A percentile compares a stretch with the other conserved stretches of the same genome.
These are phyloP conservation scores for Oryzias celebensis DNA, from an alignment of 2,113 vertebrate genomes.

Conservation along the genomic window DNA sequence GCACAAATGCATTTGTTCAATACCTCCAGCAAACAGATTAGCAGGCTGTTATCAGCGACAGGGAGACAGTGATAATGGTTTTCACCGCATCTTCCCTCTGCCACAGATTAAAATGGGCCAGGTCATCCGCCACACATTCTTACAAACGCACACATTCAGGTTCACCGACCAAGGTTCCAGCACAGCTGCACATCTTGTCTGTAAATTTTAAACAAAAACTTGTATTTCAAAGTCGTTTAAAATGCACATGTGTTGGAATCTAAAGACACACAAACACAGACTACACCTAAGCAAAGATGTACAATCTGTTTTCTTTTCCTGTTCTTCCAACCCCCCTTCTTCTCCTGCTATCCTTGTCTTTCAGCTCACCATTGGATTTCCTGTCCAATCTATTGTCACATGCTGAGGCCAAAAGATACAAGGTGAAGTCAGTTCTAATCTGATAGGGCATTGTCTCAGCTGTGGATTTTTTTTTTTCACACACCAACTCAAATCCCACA, in stretches of 20 bases:
- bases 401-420: conserved; percentile 84
- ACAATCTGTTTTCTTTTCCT: conserved; percentile 76
- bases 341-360: conserved; percentile 72
- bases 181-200: background rate
- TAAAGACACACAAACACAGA: background rate
- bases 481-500: conserved; percentile 14
- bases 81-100: conserved; percentile 91
- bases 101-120: conserved; percentile 91
- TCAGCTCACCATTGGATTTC: conserved; percentile 86
- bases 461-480: conserved; percentile 30
- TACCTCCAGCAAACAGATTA: conserved; percentile 97
- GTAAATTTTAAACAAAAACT: conserved; percentile 1
- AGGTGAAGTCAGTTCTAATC: conserved; percentile 91
- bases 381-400: conserved; percentile 87
- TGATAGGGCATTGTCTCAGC: conserved; percentile 87
- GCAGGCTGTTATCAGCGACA: conserved; percentile 88
- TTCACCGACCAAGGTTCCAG: conserved; percentile 13
- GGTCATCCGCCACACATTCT: conserved; percentile 60
- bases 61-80: conserved; percentile 93
- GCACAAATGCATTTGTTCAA: conserved; percentile 89
- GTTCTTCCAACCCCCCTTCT: conserved; percentile 50
- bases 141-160: conserved; percentile 32
- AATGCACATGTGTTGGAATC: background rate
- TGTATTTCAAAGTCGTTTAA: background rate
- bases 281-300: conserved; percentile 65